These are phyloP conservation scores for Aleiodes leptofemur DNA, from an alignment of 2,888 invertebrate species.

Conservation along the genomic window DNA sequence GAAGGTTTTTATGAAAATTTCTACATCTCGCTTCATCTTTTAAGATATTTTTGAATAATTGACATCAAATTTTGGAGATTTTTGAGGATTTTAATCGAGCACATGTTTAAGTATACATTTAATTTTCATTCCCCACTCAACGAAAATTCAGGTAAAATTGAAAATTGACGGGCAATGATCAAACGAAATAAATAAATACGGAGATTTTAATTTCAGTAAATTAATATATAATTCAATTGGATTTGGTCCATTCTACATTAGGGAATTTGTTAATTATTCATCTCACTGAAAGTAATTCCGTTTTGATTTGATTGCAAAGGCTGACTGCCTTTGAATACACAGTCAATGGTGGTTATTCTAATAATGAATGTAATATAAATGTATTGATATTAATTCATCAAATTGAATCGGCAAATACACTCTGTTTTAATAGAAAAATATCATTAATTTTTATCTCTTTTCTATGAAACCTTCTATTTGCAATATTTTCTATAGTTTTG, in stretches of 20 bases:
- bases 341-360: constrained; percentile 2
- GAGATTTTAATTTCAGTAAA: background rate
- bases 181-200: constrained; percentile 16
- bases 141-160: background rate
- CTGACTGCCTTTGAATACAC: constrained; percentile 41
- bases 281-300: constrained; percentile 62
- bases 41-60: too few relatives aligned
- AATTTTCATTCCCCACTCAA: background rate
- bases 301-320: constrained; percentile 64
- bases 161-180: background rate
- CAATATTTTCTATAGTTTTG: background rate
- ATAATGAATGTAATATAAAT: constrained; percentile 16
- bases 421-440: background rate
- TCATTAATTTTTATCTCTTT: too few relatives aligned
- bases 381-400: constrained; percentile 12
- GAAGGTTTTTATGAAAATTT: too few relatives aligned
- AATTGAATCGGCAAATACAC: background rate
- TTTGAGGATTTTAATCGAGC: too few relatives aligned
- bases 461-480: too few relatives aligned
- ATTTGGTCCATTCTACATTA: constrained; percentile 45
- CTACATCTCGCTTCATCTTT: too few relatives aligned
- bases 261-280: constrained; percentile 61
- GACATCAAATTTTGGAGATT: too few relatives aligned
- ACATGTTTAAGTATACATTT: too few relatives aligned
- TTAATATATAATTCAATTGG: constrained; percentile 1